Conservation (phyloP, 2,113 vertebrate species). For the Marmota monax region DNA sequence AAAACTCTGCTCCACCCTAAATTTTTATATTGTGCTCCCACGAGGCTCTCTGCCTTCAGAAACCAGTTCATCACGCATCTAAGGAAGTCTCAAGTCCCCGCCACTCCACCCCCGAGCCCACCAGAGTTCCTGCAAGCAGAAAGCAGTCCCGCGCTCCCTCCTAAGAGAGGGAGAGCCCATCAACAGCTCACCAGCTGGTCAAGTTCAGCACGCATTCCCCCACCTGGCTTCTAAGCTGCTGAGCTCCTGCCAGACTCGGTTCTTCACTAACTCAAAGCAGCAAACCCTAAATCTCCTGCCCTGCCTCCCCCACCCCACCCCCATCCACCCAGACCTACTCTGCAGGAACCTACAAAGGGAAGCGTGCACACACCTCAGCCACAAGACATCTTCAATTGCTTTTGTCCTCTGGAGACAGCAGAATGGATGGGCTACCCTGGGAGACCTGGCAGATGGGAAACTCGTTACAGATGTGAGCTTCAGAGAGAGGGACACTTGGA, state of each 20-base stretch:
- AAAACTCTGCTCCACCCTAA: background rate
- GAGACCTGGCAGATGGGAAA: slow-evolving; percentile 86
- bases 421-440: slow-evolving; percentile 78
- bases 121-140: background rate
- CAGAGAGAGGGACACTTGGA: slow-evolving; percentile 80
- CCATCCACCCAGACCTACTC: slow-evolving; percentile 74
- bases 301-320: background rate
- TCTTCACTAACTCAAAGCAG: slow-evolving; percentile 78
- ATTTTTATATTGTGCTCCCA: background rate
- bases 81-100: background rate
- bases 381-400: slow-evolving; percentile 48
- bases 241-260: slow-evolving; percentile 62
- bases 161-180: background rate
- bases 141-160: background rate
- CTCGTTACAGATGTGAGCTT: slow-evolving; percentile 85
- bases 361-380: slow-evolving; percentile 30
- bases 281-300: slow-evolving; percentile 75
- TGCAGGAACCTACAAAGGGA: slow-evolving; percentile 60
- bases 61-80: background rate
- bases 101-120: background rate
- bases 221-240: background rate
- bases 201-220: background rate
- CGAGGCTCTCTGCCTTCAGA: background rate
- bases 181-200: background rate
- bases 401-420: slow-evolving; percentile 78